A percentile compares a stretch with the other conserved stretches of the same genome.
phyloP scores from a whole-genome alignment of 2,113 vertebrate genomes.

The Naja naja region DNA sequence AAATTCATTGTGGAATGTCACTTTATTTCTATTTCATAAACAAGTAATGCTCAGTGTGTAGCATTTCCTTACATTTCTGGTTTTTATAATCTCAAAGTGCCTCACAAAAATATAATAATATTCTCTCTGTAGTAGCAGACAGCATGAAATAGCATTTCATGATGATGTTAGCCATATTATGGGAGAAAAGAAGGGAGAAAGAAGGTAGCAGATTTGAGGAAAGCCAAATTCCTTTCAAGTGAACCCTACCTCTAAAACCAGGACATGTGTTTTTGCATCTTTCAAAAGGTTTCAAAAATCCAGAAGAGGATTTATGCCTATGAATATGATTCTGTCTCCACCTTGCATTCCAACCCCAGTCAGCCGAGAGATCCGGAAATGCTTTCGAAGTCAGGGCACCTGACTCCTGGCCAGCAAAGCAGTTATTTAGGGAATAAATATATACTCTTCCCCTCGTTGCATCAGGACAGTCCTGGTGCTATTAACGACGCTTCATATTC shows the following conservation, averaged over 20 bases:
- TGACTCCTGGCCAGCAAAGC: slow-evolving; percentile 37
- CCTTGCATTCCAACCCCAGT: slow-evolving; percentile 39
- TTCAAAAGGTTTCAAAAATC: background rate
- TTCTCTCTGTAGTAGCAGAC: background rate
- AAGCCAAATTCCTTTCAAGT: background rate
- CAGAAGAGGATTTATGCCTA: background rate
- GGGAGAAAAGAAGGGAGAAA: background rate
- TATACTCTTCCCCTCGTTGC: background rate
- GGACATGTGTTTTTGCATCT: background rate
- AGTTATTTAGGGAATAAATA: slow-evolving; percentile 40
- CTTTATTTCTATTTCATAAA: background rate
- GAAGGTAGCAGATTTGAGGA: background rate
- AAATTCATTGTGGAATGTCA: background rate
- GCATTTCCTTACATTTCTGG: background rate
- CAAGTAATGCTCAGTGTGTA: background rate
- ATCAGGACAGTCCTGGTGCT: background rate
- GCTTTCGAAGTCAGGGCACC: slow-evolving; percentile 16
- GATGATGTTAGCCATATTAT: background rate
- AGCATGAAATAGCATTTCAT: slow-evolving; percentile 15
- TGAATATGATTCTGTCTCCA: slow-evolving; percentile 20
- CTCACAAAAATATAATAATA: background rate
- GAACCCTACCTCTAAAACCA: background rate
- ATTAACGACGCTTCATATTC: slow-evolving; percentile 26
- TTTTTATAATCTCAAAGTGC: background rate
- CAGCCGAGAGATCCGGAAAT: slow-evolving; percentile 31